Evolutionary conservation across 2,888 invertebrate genomes (phyloP).

Genomic region (Acrobasis consociella): DNA sequence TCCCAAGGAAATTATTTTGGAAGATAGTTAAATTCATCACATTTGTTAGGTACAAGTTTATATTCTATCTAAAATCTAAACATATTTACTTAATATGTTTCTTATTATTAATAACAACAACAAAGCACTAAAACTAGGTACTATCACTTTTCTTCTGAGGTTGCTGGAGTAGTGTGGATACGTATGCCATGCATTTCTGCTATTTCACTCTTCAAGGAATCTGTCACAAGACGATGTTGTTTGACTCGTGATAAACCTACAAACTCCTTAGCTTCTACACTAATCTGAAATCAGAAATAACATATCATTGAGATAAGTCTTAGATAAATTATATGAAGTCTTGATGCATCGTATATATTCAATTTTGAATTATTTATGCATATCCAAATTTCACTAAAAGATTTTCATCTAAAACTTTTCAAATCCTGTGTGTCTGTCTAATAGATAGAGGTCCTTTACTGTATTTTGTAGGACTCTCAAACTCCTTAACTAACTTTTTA

Average conservation of each 20-base stretch:
- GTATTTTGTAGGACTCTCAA: no score
- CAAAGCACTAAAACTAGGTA: constrained; percentile 26
- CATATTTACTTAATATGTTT: neutral
- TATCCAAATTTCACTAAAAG: no score
- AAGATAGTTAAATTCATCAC: neutral
- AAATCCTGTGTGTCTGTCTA: no score
- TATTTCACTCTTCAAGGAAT: constrained; percentile 88
- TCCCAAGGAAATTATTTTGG: no score
- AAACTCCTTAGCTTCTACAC: constrained; percentile 87
- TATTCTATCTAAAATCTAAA: neutral
- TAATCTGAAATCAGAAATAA: constrained; percentile 58
- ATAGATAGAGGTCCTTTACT: no score
- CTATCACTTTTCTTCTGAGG: constrained; percentile 38
- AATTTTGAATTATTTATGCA: no score
- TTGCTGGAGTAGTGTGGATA: constrained; percentile 86
- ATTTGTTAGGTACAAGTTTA: constrained; percentile 2
- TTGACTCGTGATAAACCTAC: constrained; percentile 86
- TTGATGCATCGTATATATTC: no score
- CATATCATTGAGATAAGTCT: no score
- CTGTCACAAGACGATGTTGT: constrained; percentile 88
- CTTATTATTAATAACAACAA: constrained; percentile 7
- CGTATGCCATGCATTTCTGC: constrained; percentile 92
- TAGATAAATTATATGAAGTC: no score
- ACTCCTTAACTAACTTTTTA: no score
- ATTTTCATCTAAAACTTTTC: no score